Base-by-base conservation (phyloP, 2,113 vertebrate genomes). In the Salvelinus namaycush region DNA sequence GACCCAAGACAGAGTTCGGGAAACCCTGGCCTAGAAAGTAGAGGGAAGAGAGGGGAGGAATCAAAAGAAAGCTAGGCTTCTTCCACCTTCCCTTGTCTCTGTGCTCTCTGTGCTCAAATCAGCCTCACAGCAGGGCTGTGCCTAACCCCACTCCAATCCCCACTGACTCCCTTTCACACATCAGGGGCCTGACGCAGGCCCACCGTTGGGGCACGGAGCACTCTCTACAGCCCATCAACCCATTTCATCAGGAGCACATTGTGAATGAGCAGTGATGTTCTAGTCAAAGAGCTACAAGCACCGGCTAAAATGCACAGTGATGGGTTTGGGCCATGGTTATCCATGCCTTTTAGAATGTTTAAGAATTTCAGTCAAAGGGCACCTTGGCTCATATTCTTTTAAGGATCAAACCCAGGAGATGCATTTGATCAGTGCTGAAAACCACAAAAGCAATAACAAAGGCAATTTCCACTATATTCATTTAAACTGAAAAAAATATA, bases 201-300 rank as follows among this genome's bases (percentile, higher is more conserved):
- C 84, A 89, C 88, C 88, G 70, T 84, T 86, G 85, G 59, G 59
- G 18, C 59, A 20, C 9, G n/a, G 59, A 62, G 59, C 18, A 2
- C 18, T 24, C n/a, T 62, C 59, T 8, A 62, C 59, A 7, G 39
- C 8, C 59, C 59, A n/a, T 26, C 18, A 20, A 13, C 16, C 39
- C 22, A 22, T 2, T 27, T 91, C 91, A 93, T 93, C 91, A 93
- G 91, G 89, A 81, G 86, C 89, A 86, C 89, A 93, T 93, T 93
- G 91, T 92, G 89, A 89, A 89, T 76, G 67, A 83, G 90, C 87
- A 89, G 88, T 88, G 90, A 84, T 83, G 70, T 83, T 80, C 12
- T 13, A 66, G 70, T 27, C 81, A 85, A 66, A 76, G 76, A 70
- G 79, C 83, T 81, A 76, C 90, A 87, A 91, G 89, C 85, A 51